Conservation (phyloP, 1,140 invertebrate species). For the Drosophila kohkoa region DNA sequence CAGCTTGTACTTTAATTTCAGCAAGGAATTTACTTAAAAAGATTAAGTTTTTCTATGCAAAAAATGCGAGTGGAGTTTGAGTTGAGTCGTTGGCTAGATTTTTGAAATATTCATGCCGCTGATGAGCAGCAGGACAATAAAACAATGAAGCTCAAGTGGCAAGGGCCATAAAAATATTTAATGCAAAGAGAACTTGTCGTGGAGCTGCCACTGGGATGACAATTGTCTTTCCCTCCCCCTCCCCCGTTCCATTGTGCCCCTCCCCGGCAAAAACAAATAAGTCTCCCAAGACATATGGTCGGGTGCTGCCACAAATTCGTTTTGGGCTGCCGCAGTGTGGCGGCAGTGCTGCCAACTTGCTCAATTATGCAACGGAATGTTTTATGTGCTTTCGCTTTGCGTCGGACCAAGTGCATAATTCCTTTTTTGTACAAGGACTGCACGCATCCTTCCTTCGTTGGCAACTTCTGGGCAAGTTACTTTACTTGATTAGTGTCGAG, state of each 20-base stretch:
- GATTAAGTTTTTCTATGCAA: constrained; percentile 78
- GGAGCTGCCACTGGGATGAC: constrained; percentile 58
- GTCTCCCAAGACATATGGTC: constrained; percentile 78
- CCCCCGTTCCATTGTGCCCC: too few relatives aligned
- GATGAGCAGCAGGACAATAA: constrained; percentile 65
- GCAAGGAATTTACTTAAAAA: constrained; percentile 76
- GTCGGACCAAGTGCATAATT: constrained; percentile 61
- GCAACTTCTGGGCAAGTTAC: constrained; percentile 44
- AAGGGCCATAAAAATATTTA: constrained; percentile 78
- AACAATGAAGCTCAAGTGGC: constrained; percentile 71
- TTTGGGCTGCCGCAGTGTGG: constrained; percentile 34
- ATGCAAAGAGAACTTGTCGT: constrained; percentile 73
- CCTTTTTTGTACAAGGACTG: constrained; percentile 33
- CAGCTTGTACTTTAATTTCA: constrained; percentile 65
- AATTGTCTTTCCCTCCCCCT: constrained; percentile 43
- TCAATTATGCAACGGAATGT: constrained; percentile 80
- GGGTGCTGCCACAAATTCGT: constrained; percentile 74
- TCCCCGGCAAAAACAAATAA: constrained; percentile 58
- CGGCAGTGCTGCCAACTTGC: constrained; percentile 50
- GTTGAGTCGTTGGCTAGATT: constrained; percentile 38
- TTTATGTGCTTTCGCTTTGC: constrained; percentile 55
- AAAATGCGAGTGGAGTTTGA: constrained; percentile 22
- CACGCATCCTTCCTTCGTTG: not conserved
- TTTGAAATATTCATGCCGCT: constrained; percentile 76
- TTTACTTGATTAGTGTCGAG: constrained; percentile 78